A percentile compares a stretch with the other conserved stretches of the same genome.
Conservation (phyloP, 1,140 invertebrate species). For the Zelostemma sp. region DNA sequence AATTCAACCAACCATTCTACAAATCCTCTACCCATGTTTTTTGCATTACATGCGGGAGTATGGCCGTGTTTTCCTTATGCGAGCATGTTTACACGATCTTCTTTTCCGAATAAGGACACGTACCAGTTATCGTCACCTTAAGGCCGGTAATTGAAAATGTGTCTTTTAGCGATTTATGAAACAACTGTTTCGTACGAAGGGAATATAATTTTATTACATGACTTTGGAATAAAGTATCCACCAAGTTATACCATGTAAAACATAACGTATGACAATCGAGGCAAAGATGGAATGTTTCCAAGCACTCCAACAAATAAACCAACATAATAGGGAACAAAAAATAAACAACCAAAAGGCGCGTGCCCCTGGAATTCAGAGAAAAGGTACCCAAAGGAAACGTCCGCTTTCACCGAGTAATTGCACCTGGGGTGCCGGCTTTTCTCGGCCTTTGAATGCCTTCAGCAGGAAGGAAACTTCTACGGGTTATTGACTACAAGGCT, state of each 20-base stretch:
- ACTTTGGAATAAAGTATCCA: background rate
- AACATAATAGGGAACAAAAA: background rate
- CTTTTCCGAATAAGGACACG: constrained; percentile 2
- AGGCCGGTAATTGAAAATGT: constrained; percentile 7
- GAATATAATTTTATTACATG: background rate
- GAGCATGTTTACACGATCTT: constrained; percentile 2
- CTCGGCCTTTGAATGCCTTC: background rate
- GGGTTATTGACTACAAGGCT: constrained; percentile 1
- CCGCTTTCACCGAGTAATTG: background rate
- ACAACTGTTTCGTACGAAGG: background rate
- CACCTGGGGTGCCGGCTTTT: background rate
- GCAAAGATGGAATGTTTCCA: background rate
- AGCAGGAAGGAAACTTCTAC: constrained; percentile 2
- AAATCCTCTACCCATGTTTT: constrained; percentile 11
- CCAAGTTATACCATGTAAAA: background rate
- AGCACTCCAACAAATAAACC: too few relatives aligned
- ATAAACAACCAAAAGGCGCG: constrained; percentile 1
- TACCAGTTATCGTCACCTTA: constrained; percentile 6
- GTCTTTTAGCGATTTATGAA: constrained; percentile 2
- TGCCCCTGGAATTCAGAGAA: constrained; percentile 4
- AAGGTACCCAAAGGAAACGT: background rate
- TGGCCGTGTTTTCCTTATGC: background rate
- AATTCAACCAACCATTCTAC: constrained; percentile 39
- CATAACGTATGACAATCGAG: constrained; percentile 1
- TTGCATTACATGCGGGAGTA: background rate